Base-by-base conservation (phyloP, 1,140 invertebrate species). In the Rhopalosiphum maidis region DNA sequence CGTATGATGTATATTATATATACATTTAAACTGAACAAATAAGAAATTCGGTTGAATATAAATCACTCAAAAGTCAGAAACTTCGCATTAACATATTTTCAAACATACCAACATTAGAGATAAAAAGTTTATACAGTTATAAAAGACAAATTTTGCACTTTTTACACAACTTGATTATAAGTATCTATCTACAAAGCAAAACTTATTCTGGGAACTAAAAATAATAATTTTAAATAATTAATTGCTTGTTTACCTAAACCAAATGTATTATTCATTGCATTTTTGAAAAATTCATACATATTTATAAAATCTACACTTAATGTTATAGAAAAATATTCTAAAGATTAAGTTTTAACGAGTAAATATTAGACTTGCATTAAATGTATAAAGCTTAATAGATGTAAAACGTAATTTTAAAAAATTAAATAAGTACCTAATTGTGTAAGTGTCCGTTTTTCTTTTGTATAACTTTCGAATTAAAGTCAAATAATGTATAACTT, bases 401-500 rank as follows among this genome's bases (percentile, higher is more conserved):
- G 25, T 51, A 21, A 89, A 25, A 35, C 2, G 35, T 55, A 37
- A 89, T 89, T 48, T 51, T 23, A 22, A 87, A 48, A 48, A 51
- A 87, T 51, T 18, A 48, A 6, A 86, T 86, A 41, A 41, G 41
- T 41, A 41, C 41, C 41, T 41, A 46, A 86, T 86, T 77, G 30
- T n/a, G 15, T 77, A n/a, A 77, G 60, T 18, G 18, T 30, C 7
- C 7, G n/a, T 89, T 37, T 89, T 90, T 43, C 5, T 43, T 60
- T 43, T 43, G 37, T 60, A 90, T 23, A 22, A 90, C 55, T 90
- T 90, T 90, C 89, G 89, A 90, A 90, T 90, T 46, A 6, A n/a
- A 43, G 55, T 68, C 37, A 60, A 90, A 90, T 90, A 60, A 90
- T 37, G 43, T 1, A 15, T 43, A 43, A 68, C 37, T 90, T 90